phyloP scores from a whole-genome alignment of 2,797 vertebrate genomes.

The Xyrichtys novacula region DNA sequence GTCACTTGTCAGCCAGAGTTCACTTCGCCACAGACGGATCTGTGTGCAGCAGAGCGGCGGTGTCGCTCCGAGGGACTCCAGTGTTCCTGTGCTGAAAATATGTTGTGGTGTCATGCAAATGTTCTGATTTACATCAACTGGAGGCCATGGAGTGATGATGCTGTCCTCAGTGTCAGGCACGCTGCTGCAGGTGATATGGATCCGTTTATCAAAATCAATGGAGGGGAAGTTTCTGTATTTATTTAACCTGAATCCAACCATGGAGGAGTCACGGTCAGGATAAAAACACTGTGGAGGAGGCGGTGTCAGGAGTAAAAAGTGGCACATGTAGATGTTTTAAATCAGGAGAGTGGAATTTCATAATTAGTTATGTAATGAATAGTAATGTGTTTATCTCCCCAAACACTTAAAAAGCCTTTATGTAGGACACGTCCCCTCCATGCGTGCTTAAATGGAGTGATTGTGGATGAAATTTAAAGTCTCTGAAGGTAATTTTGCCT shows the following conservation, averaged over 20 bases:
- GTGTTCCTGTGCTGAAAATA: slow-evolving; percentile 37
- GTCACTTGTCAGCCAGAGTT: slow-evolving; percentile 68
- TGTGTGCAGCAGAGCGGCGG: slow-evolving; percentile 37
- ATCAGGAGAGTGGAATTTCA: not conserved
- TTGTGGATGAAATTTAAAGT: slow-evolving; percentile 10
- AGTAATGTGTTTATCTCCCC: slow-evolving; percentile 30
- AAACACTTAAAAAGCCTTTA: slow-evolving; percentile 27
- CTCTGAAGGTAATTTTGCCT: slow-evolving; percentile 28
- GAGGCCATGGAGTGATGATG: slow-evolving; percentile 43
- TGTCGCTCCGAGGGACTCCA: slow-evolving; percentile 42
- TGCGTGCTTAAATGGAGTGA: not conserved
- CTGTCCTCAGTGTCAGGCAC: slow-evolving; percentile 14
- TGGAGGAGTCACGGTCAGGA: not conserved
- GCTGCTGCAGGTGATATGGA: not conserved
- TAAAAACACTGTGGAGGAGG: not conserved
- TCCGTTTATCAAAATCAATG: slow-evolving; percentile 22
- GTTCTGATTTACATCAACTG: slow-evolving; percentile 42
- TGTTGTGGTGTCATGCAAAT: slow-evolving; percentile 46
- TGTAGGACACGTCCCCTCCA: slow-evolving; percentile 10
- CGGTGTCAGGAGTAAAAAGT: not conserved
- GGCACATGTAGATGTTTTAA: not conserved
- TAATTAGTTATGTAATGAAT: slow-evolving; percentile 27
- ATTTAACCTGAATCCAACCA: slow-evolving; percentile 18
- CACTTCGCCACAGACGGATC: slow-evolving; percentile 54
- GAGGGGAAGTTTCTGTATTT: slow-evolving; percentile 21